These are phyloP conservation scores for Pogonus chalceus DNA, from an alignment of 1,140 invertebrate species.

Conservation along the genomic window DNA sequence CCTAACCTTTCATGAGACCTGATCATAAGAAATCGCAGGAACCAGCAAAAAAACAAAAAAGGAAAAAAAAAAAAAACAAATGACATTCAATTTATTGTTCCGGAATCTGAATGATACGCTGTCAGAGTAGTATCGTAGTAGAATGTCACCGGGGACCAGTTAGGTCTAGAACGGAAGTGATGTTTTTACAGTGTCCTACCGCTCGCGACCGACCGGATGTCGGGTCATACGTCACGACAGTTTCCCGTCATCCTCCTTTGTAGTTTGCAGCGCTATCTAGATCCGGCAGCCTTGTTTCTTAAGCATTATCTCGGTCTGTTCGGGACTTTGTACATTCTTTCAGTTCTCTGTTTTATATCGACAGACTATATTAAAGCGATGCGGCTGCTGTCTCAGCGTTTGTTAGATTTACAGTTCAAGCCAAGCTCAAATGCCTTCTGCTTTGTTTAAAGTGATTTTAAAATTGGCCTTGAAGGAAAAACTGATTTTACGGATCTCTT, in stretches of 20 bases:
- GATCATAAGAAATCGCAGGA: too few relatives aligned
- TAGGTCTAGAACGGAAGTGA: slow-evolving; percentile 1
- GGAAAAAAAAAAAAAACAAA: slow-evolving; percentile 1
- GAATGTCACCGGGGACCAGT: background rate
- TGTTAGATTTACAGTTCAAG: too few relatives aligned
- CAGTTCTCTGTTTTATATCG: slow-evolving; percentile 1
- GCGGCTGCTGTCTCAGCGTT: too few relatives aligned
- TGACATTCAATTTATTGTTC: slow-evolving; percentile 6
- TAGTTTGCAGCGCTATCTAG: background rate
- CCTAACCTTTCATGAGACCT: too few relatives aligned
- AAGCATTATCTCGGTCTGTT: background rate
- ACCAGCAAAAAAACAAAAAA: too few relatives aligned
- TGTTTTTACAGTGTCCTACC: background rate
- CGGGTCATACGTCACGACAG: slow-evolving; percentile 5
- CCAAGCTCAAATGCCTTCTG: too few relatives aligned
- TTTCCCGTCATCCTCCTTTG: background rate
- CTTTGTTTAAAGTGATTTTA: too few relatives aligned
- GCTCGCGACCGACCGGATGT: background rate
- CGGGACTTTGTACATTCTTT: background rate
- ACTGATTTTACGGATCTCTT: too few relatives aligned
- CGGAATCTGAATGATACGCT: slow-evolving; percentile 4
- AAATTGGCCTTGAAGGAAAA: too few relatives aligned
- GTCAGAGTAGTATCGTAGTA: background rate
- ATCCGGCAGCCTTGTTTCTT: background rate
- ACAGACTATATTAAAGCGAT: too few relatives aligned